These are phyloP conservation scores for Patella ulyssiponensis DNA, from an alignment of 2,888 invertebrate species.

Conservation along the genomic window DNA sequence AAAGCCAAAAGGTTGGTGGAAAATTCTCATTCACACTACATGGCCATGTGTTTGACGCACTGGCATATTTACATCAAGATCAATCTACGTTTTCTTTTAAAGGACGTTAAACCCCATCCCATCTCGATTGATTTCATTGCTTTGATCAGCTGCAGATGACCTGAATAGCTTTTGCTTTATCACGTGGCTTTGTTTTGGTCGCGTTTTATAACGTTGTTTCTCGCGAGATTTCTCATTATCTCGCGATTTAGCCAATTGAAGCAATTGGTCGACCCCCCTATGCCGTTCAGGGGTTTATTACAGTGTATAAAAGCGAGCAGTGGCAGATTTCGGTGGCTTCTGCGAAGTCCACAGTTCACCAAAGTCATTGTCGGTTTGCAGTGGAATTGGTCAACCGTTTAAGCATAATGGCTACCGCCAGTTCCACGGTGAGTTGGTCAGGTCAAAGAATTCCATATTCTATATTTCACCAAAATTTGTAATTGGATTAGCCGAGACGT, in stretches of 20 bases:
- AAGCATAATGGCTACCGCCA: constrained; percentile 45
- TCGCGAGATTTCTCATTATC: constrained; percentile 31
- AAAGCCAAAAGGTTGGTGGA: too few species aligned
- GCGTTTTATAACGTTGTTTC: constrained; percentile 19
- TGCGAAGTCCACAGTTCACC: constrained; percentile 49
- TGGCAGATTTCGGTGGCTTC: constrained; percentile 55
- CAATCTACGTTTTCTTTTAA: too few species aligned
- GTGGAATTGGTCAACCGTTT: constrained; percentile 8
- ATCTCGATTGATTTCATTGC: too few species aligned
- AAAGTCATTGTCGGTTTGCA: constrained; percentile 22
- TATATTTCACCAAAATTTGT: too few species aligned
- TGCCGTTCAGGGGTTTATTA: constrained; percentile 47
- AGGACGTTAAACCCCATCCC: too few species aligned
- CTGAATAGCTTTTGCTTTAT: background rate
- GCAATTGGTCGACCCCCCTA: constrained; percentile 50
- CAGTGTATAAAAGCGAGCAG: constrained; percentile 59
- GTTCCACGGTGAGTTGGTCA: constrained; percentile 50
- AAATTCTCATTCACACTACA: too few species aligned
- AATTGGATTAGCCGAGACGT: too few species aligned
- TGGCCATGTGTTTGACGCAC: too few species aligned
- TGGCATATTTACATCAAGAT: too few species aligned
- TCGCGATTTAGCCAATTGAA: constrained; percentile 23
- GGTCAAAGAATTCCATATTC: too few species aligned
- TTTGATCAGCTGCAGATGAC: too few species aligned
- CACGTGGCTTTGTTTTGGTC: constrained; percentile 34